Evolutionary conservation across 2,113 vertebrate genomes (phyloP), one percentile per base, ranked within the genome.

Genomic region (Eubucco bourcierii): DNA sequence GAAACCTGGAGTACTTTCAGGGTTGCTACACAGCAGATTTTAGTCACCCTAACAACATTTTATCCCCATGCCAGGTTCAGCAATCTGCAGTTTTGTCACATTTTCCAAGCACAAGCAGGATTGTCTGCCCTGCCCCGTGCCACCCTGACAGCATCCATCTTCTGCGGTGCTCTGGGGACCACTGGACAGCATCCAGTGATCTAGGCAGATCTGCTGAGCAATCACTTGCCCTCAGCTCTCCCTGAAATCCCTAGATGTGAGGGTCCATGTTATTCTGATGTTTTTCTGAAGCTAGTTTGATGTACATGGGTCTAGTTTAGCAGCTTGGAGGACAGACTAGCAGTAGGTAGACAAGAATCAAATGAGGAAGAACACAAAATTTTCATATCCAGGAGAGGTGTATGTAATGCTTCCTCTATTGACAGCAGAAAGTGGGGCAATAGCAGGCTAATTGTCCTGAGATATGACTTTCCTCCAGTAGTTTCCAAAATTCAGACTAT

Each of bases 61-160:
- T 79, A 87, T 76, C 80, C 75, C 34, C 12, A 25, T 63, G 34
- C 50, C 50, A 70, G 19, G 61, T 84, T 84, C 71, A 63, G 52
- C 71, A 88, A 52, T 92, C 31, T 84, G 80, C 37, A 92, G n/a
- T 94, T 90, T 88, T 76, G 70, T 96, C 86, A 94, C 71, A 92
- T 88, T 90, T 90, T 87, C 76, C 2, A 1, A 46, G 39, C 0
- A 9, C 80, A 70, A 79, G 88, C 84, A 90, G 74, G n/a, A 59
- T 87, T 82, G 66, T 94, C 64, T 80, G 78, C 59, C 72, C 86
- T 92, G 88, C 93, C 86, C 90, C 3, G 0, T 63, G 60, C 64
- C 75, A 66, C 59, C 15, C 44, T 76, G 74, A 65, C 63, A 81
- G 34, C 27, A 44, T 84, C 53, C 15, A 0, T 84, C 87, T 75